Conservation (phyloP, 2,113 vertebrate species). For the Recurvirostra avosetta region DNA sequence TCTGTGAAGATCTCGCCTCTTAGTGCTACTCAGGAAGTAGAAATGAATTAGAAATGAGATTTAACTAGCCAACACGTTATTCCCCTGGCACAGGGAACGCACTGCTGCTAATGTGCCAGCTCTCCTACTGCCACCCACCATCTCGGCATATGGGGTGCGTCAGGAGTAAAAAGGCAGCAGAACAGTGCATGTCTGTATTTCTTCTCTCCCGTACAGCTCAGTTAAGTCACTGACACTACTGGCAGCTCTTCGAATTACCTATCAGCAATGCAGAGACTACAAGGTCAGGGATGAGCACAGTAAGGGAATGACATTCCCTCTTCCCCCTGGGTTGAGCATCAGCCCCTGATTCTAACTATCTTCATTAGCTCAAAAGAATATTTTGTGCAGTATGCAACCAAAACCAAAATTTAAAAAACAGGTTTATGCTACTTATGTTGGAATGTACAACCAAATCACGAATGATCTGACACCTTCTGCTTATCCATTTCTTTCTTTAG, state of each 20-base stretch:
- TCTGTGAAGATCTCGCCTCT: not conserved
- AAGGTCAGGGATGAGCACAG: not conserved
- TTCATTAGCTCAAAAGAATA: not conserved
- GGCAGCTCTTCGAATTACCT: not conserved
- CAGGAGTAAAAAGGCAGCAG: conserved; percentile 29
- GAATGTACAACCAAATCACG: rapidly evolving
- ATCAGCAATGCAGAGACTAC: not conserved
- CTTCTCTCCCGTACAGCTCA: not conserved
- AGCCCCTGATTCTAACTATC: not conserved
- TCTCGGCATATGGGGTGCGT: conserved; percentile 49
- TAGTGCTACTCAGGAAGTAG: not conserved
- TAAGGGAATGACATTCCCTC: not conserved
- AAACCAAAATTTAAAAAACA: not conserved
- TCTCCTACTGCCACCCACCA: conserved; percentile 43
- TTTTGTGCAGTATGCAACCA: rapidly evolving
- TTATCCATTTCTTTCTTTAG: not conserved
- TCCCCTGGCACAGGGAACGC: conserved; percentile 28
- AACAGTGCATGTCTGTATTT: not conserved
- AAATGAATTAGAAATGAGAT: conserved; percentile 23
- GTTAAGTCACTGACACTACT: not conserved
- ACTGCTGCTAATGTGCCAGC: not conserved
- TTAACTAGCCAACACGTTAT: conserved; percentile 32
- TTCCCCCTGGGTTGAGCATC: not conserved
- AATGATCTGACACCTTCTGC: not conserved
- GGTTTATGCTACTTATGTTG: not conserved